phyloP scores from a whole-genome alignment of 2,888 invertebrate species.

The Amblyjoppa fuscipennis region DNA sequence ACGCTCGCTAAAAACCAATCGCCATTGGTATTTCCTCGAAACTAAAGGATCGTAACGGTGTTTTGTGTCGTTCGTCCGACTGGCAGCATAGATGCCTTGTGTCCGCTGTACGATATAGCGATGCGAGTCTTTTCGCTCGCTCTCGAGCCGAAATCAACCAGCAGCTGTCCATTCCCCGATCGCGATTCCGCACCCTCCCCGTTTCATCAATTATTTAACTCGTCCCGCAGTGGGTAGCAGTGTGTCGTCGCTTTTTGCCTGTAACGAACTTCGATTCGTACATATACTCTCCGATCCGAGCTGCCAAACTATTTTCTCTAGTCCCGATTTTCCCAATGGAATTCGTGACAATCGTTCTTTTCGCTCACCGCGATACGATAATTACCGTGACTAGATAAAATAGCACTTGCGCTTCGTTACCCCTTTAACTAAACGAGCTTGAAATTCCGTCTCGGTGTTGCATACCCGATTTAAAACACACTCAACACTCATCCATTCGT shows the following conservation, averaged over 20 bases:
- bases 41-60: constrained; percentile 18
- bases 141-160: constrained; percentile 54
- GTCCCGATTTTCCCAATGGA: constrained; percentile 8
- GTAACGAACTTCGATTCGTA: constrained; percentile 46
- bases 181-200: constrained; percentile 65
- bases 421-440: background rate
- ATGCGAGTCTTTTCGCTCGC: constrained; percentile 42
- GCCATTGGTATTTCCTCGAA: constrained; percentile 7
- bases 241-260: constrained; percentile 50
- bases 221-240: constrained; percentile 55
- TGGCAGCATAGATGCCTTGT: background rate
- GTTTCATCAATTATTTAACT: constrained; percentile 70
- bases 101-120: constrained; percentile 24
- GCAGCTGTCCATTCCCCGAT: constrained; percentile 72
- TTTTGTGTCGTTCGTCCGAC: constrained; percentile 5
- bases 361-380: constrained; percentile 24
- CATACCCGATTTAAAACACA: background rate
- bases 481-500: background rate
- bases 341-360: constrained; percentile 28
- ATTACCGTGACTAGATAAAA: constrained; percentile 20
- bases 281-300: background rate
- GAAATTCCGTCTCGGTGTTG: background rate
- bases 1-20: constrained; percentile 14
- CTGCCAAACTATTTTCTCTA: constrained; percentile 50
- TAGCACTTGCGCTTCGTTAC: background rate